Evolutionary conservation across 2,888 invertebrate genomes (phyloP).

Genomic region (Pristionchus fissidentatus): DNA sequence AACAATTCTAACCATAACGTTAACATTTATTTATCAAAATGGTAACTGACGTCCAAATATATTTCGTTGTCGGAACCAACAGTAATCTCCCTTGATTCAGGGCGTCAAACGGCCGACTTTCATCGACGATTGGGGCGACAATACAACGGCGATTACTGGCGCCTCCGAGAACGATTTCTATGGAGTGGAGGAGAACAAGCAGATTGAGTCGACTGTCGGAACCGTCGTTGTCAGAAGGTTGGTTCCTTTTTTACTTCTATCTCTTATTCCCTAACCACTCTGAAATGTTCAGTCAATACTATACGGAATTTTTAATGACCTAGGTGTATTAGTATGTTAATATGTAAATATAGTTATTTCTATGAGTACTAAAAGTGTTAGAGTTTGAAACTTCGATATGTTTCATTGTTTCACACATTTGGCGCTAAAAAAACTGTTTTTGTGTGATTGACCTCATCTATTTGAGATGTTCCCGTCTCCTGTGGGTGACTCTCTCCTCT

Average conservation of each 20-base stretch:
- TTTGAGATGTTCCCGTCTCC: conserved; percentile 68
- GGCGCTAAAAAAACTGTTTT: too few relatives aligned
- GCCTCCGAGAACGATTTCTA: conserved; percentile 70
- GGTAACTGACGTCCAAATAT: too few relatives aligned
- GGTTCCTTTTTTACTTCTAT: too few relatives aligned
- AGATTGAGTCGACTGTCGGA: conserved; percentile 43
- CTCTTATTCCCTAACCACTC: too few relatives aligned
- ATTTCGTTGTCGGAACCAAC: too few relatives aligned
- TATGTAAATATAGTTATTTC: too few relatives aligned
- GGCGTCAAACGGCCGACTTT: conserved; percentile 58
- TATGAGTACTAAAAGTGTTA: too few relatives aligned
- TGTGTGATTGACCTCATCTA: not conserved
- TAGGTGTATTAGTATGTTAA: too few relatives aligned
- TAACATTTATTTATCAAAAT: not conserved
- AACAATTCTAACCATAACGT: not conserved
- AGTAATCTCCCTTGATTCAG: conserved; percentile 50
- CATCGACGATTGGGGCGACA: conserved; percentile 71
- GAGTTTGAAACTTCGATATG: too few relatives aligned
- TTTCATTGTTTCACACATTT: too few relatives aligned
- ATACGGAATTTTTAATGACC: too few relatives aligned
- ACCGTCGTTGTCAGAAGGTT: conserved; percentile 62
- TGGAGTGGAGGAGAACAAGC: conserved; percentile 54
- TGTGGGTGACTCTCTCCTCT: conserved; percentile 64
- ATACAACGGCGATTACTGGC: conserved; percentile 73
- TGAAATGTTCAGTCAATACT: too few relatives aligned